These are phyloP conservation scores for Dendroctonus valens DNA, from an alignment of 1,140 invertebrate species.

Conservation along the genomic window DNA sequence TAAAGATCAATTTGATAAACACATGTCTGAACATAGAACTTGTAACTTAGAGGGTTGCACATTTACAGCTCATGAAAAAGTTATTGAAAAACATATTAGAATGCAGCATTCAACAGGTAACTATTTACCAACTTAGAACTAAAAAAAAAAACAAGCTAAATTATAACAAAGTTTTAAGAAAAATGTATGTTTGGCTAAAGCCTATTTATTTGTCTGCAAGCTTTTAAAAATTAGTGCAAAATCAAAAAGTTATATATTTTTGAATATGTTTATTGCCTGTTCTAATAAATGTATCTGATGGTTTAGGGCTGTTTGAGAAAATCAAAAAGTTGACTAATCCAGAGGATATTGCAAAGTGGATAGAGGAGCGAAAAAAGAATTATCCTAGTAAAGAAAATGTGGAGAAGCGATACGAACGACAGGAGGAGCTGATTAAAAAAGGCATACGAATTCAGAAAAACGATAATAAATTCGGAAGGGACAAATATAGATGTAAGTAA, in stretches of 20 bases:
- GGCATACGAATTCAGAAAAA: slow-evolving; percentile 64
- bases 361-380: slow-evolving; percentile 71
- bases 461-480: slow-evolving; percentile 52
- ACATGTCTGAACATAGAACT: slow-evolving; percentile 67
- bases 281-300: neutral
- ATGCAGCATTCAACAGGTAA: slow-evolving; percentile 69
- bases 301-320: slow-evolving; percentile 67
- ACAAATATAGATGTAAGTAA: slow-evolving; percentile 43
- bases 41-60: slow-evolving; percentile 79
- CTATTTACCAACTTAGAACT: too few species aligned
- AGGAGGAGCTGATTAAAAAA: slow-evolving; percentile 64
- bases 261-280: too few species aligned
- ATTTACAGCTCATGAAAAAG: slow-evolving; percentile 73
- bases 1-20: slow-evolving; percentile 59
- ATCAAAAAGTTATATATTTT: too few species aligned
- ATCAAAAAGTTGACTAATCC: slow-evolving; percentile 70
- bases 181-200: too few species aligned
- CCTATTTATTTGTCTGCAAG: too few species aligned
- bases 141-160: too few species aligned
- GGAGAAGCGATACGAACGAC: slow-evolving; percentile 61
- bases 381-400: slow-evolving; percentile 73
- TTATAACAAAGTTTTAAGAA: too few species aligned
- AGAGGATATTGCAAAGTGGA: slow-evolving; percentile 82
- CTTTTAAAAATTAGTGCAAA: too few species aligned
- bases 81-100: slow-evolving; percentile 75